Percentiles rank a stretch among this genome's conserved stretches.
These are phyloP conservation scores for Pygoscelis adeliae DNA, from an alignment of 2,113 vertebrate genomes.

Conservation along the genomic window DNA sequence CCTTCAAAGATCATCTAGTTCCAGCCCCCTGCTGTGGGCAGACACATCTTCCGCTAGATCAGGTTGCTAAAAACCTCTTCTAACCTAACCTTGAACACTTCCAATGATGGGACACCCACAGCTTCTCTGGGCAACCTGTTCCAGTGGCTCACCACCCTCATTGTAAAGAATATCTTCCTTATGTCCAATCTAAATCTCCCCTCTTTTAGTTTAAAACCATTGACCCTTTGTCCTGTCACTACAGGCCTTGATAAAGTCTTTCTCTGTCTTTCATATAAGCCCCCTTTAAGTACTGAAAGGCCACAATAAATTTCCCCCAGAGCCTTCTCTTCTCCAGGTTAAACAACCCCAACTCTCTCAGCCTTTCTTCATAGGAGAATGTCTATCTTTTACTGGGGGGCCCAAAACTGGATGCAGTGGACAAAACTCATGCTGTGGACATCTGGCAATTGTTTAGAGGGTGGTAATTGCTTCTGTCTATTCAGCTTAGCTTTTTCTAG, in stretches of 20 bases:
- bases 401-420: background rate
- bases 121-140: background rate
- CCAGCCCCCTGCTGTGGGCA: background rate
- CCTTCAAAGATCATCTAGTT: background rate
- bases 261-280: background rate
- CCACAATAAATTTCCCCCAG: background rate
- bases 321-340: background rate
- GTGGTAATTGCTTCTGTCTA: background rate
- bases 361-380: background rate
- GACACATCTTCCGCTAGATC: background rate
- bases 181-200: too few relatives aligned
- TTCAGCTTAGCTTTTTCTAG: background rate
- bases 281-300: background rate
- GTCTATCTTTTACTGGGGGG: rapidly evolving
- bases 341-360: background rate
- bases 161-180: background rate
- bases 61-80: background rate
- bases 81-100: background rate
- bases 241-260: background rate
- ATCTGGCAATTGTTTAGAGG: background rate
- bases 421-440: background rate
- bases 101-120: background rate
- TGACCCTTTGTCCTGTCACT: background rate
- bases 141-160: background rate
- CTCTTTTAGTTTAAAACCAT: background rate